Evolutionary conservation across 2,797 vertebrate genomes (phyloP).

Genomic region (Sebastolobus altivelis): DNA sequence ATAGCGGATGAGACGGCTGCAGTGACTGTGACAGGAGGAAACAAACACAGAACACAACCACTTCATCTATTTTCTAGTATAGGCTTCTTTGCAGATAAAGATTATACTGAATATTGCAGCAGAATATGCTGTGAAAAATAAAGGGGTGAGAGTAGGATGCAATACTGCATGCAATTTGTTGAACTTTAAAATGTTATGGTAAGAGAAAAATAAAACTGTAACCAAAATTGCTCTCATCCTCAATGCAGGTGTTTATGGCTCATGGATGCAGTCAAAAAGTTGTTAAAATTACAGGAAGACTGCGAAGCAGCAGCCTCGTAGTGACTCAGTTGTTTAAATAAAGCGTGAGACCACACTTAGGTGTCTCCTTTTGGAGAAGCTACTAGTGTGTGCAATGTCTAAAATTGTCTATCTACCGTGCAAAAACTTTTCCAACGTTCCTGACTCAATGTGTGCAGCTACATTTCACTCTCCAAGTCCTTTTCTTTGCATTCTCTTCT

Average conservation of each 20-base stretch:
- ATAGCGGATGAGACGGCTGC: neutral
- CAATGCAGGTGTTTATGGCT: neutral
- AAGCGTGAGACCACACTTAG: neutral
- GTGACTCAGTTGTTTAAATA: conserved; percentile 29
- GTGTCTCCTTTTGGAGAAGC: conserved; percentile 11
- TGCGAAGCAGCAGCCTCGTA: neutral
- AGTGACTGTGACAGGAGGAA: neutral
- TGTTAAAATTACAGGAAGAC: neutral
- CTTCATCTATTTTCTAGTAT: neutral
- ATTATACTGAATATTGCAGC: neutral
- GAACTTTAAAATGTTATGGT: neutral
- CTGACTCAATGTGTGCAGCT: neutral
- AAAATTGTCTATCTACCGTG: neutral
- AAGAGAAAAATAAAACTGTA: neutral
- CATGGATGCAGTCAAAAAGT: neutral
- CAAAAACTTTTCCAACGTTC: conserved; percentile 3
- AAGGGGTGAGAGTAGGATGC: neutral
- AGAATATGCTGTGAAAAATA: neutral
- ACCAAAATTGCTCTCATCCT: neutral
- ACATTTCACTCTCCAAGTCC: neutral
- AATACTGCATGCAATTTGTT: neutral
- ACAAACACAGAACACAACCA: conserved; percentile 1
- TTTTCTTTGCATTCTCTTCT: neutral
- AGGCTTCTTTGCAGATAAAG: neutral
- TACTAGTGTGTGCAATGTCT: neutral